Percentiles rank a stretch among this genome's conserved stretches.
Conservation (phyloP, 2,797 vertebrate species). For the Catharus ustulatus region DNA sequence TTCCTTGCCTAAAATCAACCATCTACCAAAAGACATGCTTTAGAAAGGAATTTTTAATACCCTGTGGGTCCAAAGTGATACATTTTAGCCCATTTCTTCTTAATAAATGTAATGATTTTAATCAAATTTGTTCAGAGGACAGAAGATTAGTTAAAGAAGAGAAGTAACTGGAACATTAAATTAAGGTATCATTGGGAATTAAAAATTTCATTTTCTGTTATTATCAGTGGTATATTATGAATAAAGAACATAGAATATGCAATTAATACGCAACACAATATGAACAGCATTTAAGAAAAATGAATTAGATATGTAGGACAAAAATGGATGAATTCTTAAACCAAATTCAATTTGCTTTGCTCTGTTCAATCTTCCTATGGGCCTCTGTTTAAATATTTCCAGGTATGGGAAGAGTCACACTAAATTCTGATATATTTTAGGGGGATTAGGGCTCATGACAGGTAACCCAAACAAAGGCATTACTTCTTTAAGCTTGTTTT, state of each 20-base stretch:
- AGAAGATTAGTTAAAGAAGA: constrained; percentile 73
- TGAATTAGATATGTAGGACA: constrained; percentile 56
- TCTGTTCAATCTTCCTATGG: neutral
- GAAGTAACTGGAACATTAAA: constrained; percentile 70
- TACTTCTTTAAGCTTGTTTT: neutral
- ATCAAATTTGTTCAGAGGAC: constrained; percentile 68
- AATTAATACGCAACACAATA: constrained; percentile 69
- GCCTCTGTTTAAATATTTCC: constrained; percentile 13
- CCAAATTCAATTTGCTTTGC: constrained; percentile 42
- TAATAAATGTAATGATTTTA: constrained; percentile 65
- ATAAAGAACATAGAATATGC: constrained; percentile 56
- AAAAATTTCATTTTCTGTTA: constrained; percentile 71
- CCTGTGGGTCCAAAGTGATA: constrained; percentile 45
- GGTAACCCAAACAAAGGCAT: neutral
- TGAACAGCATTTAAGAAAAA: constrained; percentile 54
- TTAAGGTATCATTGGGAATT: constrained; percentile 71
- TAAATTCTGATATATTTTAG: neutral
- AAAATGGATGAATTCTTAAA: constrained; percentile 59
- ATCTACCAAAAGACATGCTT: neutral
- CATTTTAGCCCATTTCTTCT: constrained; percentile 61
- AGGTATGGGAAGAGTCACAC: neutral
- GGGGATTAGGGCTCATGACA: neutral
- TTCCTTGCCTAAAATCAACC: neutral
- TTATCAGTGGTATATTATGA: constrained; percentile 64
- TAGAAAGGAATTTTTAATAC: neutral